Conservation (phyloP, 1,140 invertebrate species). For the Babylonia areolata region DNA sequence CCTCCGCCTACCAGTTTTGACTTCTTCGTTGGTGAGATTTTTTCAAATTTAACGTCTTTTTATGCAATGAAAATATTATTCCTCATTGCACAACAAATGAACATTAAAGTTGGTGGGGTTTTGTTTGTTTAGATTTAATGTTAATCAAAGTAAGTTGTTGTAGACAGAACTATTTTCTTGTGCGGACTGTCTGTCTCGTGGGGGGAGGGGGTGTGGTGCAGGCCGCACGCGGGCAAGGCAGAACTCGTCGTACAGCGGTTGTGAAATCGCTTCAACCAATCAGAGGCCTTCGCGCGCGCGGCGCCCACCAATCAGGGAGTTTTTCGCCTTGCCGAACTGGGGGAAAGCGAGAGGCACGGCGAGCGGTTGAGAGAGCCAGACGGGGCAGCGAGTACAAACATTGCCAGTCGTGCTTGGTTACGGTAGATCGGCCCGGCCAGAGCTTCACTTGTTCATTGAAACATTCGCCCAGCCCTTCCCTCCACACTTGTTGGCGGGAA, state of each 20-base stretch:
- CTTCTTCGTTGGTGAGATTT: not conserved
- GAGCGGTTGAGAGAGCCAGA: conserved; percentile 2
- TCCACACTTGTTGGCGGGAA: too few species aligned
- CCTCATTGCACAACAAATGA: not conserved
- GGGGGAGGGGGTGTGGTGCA: not conserved
- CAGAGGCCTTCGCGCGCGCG: conserved; percentile 58
- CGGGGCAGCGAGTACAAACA: conserved; percentile 41
- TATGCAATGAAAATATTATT: not conserved
- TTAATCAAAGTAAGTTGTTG: not conserved
- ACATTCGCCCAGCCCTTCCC: not conserved
- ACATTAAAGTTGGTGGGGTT: not conserved
- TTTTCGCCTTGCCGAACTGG: conserved; percentile 9
- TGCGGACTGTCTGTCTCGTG: conserved; percentile 16
- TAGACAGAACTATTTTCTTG: conserved; percentile 62
- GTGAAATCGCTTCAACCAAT: conserved; percentile 59
- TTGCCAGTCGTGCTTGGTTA: conserved; percentile 6
- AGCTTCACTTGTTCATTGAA: conserved; percentile 48
- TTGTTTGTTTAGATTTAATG: not conserved
- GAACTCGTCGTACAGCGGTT: conserved; percentile 31
- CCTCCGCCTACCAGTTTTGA: not conserved
- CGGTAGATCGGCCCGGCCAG: conserved; percentile 53
- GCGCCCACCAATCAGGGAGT: conserved; percentile 38
- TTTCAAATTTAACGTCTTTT: not conserved
- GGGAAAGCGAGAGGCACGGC: too few species aligned
- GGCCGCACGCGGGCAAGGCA: too few species aligned